A percentile compares a stretch with the other conserved stretches of the same genome.
Evolutionary conservation across 2,113 vertebrate species (phyloP).

Genomic region (Clinocottus analis): DNA sequence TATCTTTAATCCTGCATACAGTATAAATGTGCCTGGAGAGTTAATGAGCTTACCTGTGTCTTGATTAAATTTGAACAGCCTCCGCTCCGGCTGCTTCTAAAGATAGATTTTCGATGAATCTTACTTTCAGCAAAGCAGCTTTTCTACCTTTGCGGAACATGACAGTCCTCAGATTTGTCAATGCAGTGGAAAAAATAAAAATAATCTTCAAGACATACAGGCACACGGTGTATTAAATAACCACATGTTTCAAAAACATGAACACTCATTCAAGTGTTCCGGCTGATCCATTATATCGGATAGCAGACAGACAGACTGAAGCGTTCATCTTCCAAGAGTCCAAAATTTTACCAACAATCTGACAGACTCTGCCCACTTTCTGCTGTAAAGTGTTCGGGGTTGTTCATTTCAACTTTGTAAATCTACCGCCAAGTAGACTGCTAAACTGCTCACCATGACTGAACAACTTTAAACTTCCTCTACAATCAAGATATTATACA

Average conservation of each 20-base stretch:
- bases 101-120: slow-evolving; percentile 62
- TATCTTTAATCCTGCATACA: slow-evolving; percentile 59
- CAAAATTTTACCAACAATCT: not conserved
- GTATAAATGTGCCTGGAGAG: slow-evolving; percentile 52
- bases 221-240: slow-evolving; percentile 7
- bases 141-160: slow-evolving; percentile 34
- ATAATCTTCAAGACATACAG: not conserved
- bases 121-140: slow-evolving; percentile 61
- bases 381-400: not conserved
- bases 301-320: not conserved
- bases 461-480: not conserved
- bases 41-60: slow-evolving; percentile 75
- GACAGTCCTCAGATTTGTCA: slow-evolving; percentile 45
- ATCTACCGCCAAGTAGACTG: not conserved
- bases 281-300: not conserved
- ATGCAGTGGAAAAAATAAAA: not conserved
- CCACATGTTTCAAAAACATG: not conserved
- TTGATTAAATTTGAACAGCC: slow-evolving; percentile 70
- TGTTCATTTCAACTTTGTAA: not conserved
- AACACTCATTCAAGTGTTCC: not conserved
- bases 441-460: not conserved
- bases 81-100: slow-evolving; percentile 43
- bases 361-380: not conserved
- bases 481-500: not conserved
- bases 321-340: not conserved